Evolutionary conservation across 2,888 invertebrate genomes (phyloP), one percentile per base, ranked within the genome.

Genomic region (Pemphredon lugubris): DNA sequence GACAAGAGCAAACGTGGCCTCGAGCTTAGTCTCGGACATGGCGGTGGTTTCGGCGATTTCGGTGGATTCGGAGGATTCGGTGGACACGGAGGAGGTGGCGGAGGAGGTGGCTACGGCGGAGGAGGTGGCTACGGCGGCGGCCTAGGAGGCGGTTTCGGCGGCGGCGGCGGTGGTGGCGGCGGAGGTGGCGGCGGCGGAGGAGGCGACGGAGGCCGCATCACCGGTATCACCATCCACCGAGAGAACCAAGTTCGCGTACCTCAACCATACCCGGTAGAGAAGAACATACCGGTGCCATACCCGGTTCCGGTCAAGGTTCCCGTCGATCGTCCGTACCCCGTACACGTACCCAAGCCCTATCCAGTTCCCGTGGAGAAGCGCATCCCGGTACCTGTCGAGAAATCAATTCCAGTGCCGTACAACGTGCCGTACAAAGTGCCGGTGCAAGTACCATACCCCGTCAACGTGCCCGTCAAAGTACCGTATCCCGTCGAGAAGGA

Each of bases 1-100:
- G 85, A 87, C 23, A 88, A 88, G 73, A 81, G 79, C 63, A 88
- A 88, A 66, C 83, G 89, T 18, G 89, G 89, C 16, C 79, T 89
- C 64, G 88, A 88, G 57, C 79, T 86, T 58, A 83, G 86, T 47
- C 54, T 84, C 5, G 84, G 84, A 9, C 67, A 74, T 26, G 71
- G 61, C 23, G 79, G 67, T 18, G 73, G 16, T 58, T 20, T 40
- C 14, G 68, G 64, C 2, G 75, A 73, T 9, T 11, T 55, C 16
- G 77, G 79, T 26, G 79, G n/a, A n/a, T n/a, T n/a, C n/a, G 74
- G 71, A 3, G 77, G 77, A 0, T 67, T 69, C 0, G 75, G 77
- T 3, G 64, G 47, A 18, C 20, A 51, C 1, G 73, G 61, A 7
- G 66, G 63, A 1, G 73, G 73, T 16, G 30, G 34, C 5, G 75